Evolutionary conservation across 2,113 vertebrate species (phyloP), one percentile per base, ranked within the genome.

Genomic region (Perca flavescens): DNA sequence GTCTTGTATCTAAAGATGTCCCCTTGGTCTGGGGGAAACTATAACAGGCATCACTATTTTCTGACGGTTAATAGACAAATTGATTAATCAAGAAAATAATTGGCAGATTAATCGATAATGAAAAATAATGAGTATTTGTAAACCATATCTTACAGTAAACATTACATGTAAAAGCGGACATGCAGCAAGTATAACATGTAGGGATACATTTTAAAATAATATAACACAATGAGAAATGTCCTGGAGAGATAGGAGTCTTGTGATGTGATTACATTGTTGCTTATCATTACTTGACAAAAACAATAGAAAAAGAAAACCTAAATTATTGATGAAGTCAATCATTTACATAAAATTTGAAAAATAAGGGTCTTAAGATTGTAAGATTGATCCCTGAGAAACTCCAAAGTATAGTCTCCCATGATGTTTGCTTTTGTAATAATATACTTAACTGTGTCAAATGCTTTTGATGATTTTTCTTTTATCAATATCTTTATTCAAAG

Each of bases 321-420:
- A 17, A 43, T 11, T 2, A 9, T 52, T 13, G 5, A 67, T 47
- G 1, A 31, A 8, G 10, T 31, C 16, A 34, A 21, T 74, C 0
- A 22, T 50, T 62, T 22, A 36, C 28, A 62, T 62, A 11, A 5
- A 43, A 34, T 13, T 5, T 53, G 6, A 12, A 31, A 36, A 52
- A 17, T 0, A 60, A 25, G 47, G 49, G 21, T 8, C 70, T 21
- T 34, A 11, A 40, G 5, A 57, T 64, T 21, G 58, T 34, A 11
- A 40, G 5, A 57, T 64, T 21, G 58, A 56, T 56, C 68, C 77
- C 22, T 50, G 67, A 54, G 77, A 56, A 28, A 17, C 46, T 40
- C 43, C 28, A 36, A 58, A n/a, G 14, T 15, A 25, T 56, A 36
- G 12, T 67, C 36, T n/a, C 47, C 3, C 4, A 28, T 34, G 19